Evolutionary conservation across 2,888 invertebrate genomes (phyloP), one percentile per base, ranked within the genome.

Genomic region (Orthonevra nobilis): DNA sequence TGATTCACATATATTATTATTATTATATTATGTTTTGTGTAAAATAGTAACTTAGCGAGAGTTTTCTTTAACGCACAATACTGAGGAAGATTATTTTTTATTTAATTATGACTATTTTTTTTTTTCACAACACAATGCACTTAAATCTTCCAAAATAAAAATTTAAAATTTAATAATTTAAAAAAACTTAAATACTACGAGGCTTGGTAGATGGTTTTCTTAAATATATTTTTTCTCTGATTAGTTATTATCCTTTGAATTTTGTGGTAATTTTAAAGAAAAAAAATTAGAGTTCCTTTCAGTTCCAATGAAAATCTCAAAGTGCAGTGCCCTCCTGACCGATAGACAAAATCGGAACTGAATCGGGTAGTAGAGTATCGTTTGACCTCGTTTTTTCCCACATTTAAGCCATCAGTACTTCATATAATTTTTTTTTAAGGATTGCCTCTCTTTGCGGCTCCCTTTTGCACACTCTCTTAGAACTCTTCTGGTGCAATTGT

Each of bases 241-340:
- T 17, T 20, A 10, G 14, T 42, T 58, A 50, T 17, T 68, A 56
- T 68, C 46, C 48, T 42, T 52, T 42, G 34, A 14, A 23, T 48
- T 2, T n/a, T 36, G 34, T 60, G 28, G n/a, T n/a, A n/a, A n/a
- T 20, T 32, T 32, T 44, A 26, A 63, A 58, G 46, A 63, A 64
- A 42, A 75, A 69, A 72, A 79, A 66, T 63, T 61, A 63, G 73
- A 81, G 83, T 81, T 84, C 83, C 82, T 83, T 83, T 84, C 84
- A 81, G 81, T 83, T 83, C 83, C 81, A 85, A 84, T 83, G 83
- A 84, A 85, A 84, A 83, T 84, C 82, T 81, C 82, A 85, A 85
- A 86, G 85, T 86, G 86, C 86, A 86, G 83, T 86, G 86, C 83
- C 86, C 86, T 85, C 83, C 83, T 85, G 85, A 84, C 84, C 85